Conservation (phyloP, 2,113 vertebrate genomes). For the Isichthys henryi region DNA sequence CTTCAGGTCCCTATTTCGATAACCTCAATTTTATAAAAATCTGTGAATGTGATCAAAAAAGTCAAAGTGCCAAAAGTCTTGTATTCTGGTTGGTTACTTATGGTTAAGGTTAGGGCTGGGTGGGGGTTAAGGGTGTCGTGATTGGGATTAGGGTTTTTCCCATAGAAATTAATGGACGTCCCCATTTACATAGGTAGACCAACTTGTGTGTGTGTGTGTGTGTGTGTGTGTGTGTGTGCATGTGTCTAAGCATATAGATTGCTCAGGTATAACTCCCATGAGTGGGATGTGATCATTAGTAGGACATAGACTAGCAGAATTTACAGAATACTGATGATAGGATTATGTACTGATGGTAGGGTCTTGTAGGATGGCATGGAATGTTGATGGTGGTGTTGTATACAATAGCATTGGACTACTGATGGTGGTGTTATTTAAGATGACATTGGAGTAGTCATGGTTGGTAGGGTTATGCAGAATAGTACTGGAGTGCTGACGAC, state of each 20-base stretch:
- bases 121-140: too few relatives aligned
- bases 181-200: too few relatives aligned
- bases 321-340: background rate
- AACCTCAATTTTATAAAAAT: too few relatives aligned
- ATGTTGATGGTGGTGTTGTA: background rate
- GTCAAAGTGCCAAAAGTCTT: too few relatives aligned
- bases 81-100: too few relatives aligned
- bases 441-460: background rate
- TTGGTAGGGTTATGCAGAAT: background rate
- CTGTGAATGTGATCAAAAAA: too few relatives aligned
- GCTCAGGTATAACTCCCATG: background rate
- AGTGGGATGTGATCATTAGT: background rate
- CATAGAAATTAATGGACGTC: too few relatives aligned
- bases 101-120: too few relatives aligned
- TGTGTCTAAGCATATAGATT: background rate
- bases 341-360: background rate
- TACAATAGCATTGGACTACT: background rate
- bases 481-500: background rate
- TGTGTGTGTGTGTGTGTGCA: background rate
- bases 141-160: too few relatives aligned
- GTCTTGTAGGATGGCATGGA: background rate
- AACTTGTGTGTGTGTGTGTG: too few relatives aligned
- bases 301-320: background rate
- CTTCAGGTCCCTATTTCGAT: too few relatives aligned
- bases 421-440: background rate